Evolutionary conservation across 2,888 invertebrate species (phyloP), one percentile per base, ranked within the genome.

Genomic region (Drosophila macrothrix): DNA sequence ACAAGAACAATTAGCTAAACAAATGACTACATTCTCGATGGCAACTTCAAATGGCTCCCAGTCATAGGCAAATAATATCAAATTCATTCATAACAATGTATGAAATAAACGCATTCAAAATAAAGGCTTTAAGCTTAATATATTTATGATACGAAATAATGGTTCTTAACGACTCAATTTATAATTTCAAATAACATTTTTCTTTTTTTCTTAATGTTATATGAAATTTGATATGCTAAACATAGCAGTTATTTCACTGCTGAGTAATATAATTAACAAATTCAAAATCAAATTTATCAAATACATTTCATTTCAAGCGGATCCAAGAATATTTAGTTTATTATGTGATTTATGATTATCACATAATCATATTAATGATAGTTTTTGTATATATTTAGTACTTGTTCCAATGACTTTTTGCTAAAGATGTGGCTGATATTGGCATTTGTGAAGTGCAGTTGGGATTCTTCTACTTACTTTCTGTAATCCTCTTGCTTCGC

Each of bases 1-100:
- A 63, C 59, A 64, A 70, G 56, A 58, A 46, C 43, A 43, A 22
- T 22, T 12, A 43, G 12, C 43, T 22, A 43, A 43, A 22, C 43
- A 41, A 69, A 65, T 63, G 53, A 53, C 54, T n/a, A 66, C 49
- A 71, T 63, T 54, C 54, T 61, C 61, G 41, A 55, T 54, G 56
- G 19, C 33, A 52, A 46, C 46, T 33, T 61, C 28, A 70, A 73
- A 54, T 52, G 60, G 16, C 55, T 49, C 39, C 28, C 64, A n/a
- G 19, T 60, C 41, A 61, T 56, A 56, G 22, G 58, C 37, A 59
- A 64, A 63, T 22, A 33, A 63, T 52, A 25, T 25, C 19, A 28
- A 55, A 46, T 50, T 33, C 39, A 46, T 50, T 33, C 39, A 63
- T 53, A 62, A 31, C 56, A 52, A 22, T 10, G 19, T 16, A 1